Evolutionary conservation across 1,140 invertebrate species (phyloP).

Genomic region (Daktulosphaira vitifoliae): DNA sequence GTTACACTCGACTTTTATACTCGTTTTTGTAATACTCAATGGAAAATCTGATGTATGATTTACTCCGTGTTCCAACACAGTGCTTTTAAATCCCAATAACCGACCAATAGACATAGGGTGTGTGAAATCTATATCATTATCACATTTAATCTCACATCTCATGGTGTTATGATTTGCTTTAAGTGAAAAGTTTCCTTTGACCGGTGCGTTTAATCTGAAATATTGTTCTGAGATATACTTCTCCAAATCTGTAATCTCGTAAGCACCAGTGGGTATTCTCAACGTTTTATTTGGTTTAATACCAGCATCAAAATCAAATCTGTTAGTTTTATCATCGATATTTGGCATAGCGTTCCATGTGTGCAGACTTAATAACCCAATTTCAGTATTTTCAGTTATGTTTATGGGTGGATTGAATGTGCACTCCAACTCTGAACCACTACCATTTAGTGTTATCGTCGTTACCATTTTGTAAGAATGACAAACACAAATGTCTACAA

Average conservation of each 20-base stretch:
- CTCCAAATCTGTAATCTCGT: background rate
- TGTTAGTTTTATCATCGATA: background rate
- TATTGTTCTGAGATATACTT: background rate
- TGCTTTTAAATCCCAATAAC: too few species aligned
- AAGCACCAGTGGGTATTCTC: background rate
- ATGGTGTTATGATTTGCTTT: too few species aligned
- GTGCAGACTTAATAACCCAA: constrained; percentile 36
- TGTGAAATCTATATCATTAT: too few species aligned
- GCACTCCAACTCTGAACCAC: constrained; percentile 33
- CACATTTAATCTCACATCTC: too few species aligned
- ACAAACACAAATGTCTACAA: constrained; percentile 39
- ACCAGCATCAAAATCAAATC: background rate
- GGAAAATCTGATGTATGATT: too few species aligned
- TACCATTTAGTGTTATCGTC: constrained; percentile 35
- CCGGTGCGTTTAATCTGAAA: too few species aligned
- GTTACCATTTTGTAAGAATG: constrained; percentile 35
- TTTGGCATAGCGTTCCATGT: constrained; percentile 5
- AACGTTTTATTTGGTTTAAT: background rate
- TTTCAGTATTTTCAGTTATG: constrained; percentile 33
- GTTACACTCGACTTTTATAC: background rate
- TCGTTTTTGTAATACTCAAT: too few species aligned
- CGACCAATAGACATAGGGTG: too few species aligned
- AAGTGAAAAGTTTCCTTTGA: too few species aligned
- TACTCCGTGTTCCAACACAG: too few species aligned
- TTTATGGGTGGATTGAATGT: constrained; percentile 38